Base-by-base conservation (phyloP, 2,113 vertebrate genomes). In the western clawed frog (Xenopus tropicalis) region DNA sequence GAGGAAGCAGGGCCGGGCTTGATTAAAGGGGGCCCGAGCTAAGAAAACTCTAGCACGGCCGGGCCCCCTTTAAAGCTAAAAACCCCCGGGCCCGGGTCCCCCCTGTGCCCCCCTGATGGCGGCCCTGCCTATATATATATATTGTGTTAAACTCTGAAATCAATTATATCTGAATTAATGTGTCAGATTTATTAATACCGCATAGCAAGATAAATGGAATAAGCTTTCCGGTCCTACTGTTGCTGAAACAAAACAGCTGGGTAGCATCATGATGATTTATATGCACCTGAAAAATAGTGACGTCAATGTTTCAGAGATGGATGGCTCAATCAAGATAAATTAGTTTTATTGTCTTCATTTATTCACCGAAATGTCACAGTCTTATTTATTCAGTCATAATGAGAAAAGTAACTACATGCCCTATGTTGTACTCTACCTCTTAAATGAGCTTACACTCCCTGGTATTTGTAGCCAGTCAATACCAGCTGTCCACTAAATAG, bases 251-350 rank as follows among this genome's bases (percentile, higher is more conserved):
- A 68, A 74, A 14, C 72, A 74, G 72, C 72, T 74, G 64, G 43
- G 20, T 42, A 11, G 65, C 56, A 51, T 74, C 72, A 74, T 51
- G 24, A 74, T 74, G 72, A 74, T 74, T 74, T 74, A 74, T 74
- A 67, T 68, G 64, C 65, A 67, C 64, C 72, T 74, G 72, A 68
- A 24, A 48, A 29, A 19, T 37, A 61, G 46, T 68, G 54, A 74
- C 72, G 72, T 74, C 64, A 74, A 61, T 74, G 44, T 13, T 51
- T 21, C 14, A 29, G 64, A 74, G 72, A 74, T 74, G 56, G 64
- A 74, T 74, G 64, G 21, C 43, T 74, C 66, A 10, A 68, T 68
- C 56, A 58, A 48, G 42, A 59, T 48, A 9, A 25, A 67, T 67
- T 66, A 29, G 22, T 25, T 66, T 14, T 66, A 59, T 48, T 58